These are phyloP conservation scores for Acanthopagrus latus DNA, from an alignment of 2,797 vertebrate species.

Conservation along the genomic window DNA sequence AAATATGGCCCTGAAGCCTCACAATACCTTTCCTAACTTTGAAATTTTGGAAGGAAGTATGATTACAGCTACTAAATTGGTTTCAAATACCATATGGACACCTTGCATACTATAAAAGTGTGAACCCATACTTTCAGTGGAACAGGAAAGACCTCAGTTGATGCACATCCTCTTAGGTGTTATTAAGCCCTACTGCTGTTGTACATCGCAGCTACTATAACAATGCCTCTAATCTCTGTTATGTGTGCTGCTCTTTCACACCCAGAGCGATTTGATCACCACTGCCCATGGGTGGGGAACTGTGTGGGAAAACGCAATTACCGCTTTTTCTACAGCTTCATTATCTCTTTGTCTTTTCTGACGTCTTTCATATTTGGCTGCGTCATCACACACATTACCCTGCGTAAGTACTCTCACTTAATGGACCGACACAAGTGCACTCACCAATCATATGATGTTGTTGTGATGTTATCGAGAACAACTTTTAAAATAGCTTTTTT, in stretches of 20 bases:
- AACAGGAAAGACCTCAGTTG: background rate
- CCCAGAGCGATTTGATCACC: slow-evolving; percentile 96
- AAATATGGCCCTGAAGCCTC: background rate
- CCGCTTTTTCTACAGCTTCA: slow-evolving; percentile 97
- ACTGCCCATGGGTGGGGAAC: slow-evolving; percentile 99
- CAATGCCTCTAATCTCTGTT: background rate
- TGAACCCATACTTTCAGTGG: background rate
- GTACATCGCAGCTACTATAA: background rate
- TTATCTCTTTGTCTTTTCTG: slow-evolving; percentile 96
- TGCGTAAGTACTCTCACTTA: slow-evolving; percentile 87
- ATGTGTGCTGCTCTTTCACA: background rate
- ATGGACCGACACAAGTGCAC: background rate
- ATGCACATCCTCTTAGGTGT: too few relatives aligned
- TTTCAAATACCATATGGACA: background rate
- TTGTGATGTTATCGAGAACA: background rate
- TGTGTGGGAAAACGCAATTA: slow-evolving; percentile 98
- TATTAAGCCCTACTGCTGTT: background rate
- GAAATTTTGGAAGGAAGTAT: background rate
- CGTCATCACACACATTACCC: slow-evolving; percentile 93
- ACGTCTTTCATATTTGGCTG: slow-evolving; percentile 97
- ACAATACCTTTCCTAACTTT: background rate
- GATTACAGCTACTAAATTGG: background rate
- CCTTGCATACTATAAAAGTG: background rate
- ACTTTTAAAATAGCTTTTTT: background rate
- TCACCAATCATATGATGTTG: background rate